Evolutionary conservation across 35 echinoderm and acorn worm genomes (phyloP), one percentile per base, ranked within the genome.

Genomic region (Patiria miniata): DNA sequence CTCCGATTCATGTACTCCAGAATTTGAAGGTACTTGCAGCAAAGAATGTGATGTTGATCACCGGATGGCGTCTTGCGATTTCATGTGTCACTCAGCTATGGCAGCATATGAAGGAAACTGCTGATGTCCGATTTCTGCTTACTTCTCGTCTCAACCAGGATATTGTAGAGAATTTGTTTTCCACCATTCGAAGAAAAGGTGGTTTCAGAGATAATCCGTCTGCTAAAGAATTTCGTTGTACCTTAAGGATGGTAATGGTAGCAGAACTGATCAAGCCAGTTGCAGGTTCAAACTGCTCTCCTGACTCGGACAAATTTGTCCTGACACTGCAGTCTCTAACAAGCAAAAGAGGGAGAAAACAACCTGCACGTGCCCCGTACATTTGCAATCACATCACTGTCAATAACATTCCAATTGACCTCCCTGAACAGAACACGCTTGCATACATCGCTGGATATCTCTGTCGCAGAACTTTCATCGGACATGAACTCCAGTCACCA

Each of bases 91-190:
- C n/a, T 26, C n/a, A 87, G 39, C 56, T 92, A 42, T 92, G 90
- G 84, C n/a, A 51, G 40, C 38, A 92, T 37, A 18, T 87, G 69
- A 61, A 77, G 10, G 39, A 54, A 14, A 53, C 26, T 1, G 60
- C 38, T 15, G 56, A 86, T 28, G 50, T 87, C 18, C 32, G 52
- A 39, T 92, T 76, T 61, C 40, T 92, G 60, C 23, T 92, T 3
- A 92, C 90, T 22, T 50, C 77, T 52, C 69, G 79, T 15, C 61
- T 92, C 38, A 92, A 92, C 81, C 90, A 92, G 44, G 90, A 87
- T 29, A 21, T 88, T 53, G 77, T 87, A 17, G 90, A 87, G 36
- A 92, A 87, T 77, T 47, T 92, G 61, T 87, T 92, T 50, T 92
- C 90, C 8, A 83, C 68, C 15, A 65, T 87, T 29, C 68, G 84